Evolutionary conservation across 2,797 vertebrate genomes (phyloP).

Genomic region (Chelidonichthys spinosus): DNA sequence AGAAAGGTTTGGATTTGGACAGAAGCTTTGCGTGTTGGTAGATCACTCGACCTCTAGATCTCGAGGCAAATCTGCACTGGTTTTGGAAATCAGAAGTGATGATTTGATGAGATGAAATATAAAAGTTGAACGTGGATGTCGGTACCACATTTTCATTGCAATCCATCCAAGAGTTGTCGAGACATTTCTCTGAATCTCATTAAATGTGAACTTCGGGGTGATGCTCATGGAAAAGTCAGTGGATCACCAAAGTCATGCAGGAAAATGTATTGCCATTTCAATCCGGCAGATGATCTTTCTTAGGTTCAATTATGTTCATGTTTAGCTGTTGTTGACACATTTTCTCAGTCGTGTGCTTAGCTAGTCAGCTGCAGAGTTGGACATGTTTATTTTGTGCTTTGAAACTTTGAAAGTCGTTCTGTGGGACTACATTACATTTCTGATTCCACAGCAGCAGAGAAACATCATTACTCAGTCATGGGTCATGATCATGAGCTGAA

Average conservation of each 20-base stretch:
- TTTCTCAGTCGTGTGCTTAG: conserved; percentile 7
- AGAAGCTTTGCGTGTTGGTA: background rate
- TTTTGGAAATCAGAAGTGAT: background rate
- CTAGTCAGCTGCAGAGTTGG: conserved; percentile 8
- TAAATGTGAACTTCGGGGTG: background rate
- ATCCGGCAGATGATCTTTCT: background rate
- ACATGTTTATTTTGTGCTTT: background rate
- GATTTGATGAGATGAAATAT: background rate
- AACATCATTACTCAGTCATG: background rate
- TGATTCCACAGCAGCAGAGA: conserved; percentile 15
- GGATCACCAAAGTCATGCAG: background rate
- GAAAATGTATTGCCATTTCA: background rate
- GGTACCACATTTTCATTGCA: background rate
- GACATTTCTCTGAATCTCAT: background rate
- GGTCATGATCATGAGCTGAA: background rate
- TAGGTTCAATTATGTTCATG: no score
- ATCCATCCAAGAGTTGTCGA: background rate
- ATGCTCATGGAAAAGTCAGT: background rate
- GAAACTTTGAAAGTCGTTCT: background rate
- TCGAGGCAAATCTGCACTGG: background rate
- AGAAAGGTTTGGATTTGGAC: conserved; percentile 15
- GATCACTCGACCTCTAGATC: background rate
- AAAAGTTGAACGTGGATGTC: background rate
- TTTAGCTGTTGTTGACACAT: background rate
- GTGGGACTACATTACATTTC: background rate